These are phyloP conservation scores for Semotilus atromaculatus DNA, from an alignment of 2,797 vertebrate genomes.

Conservation along the genomic window DNA sequence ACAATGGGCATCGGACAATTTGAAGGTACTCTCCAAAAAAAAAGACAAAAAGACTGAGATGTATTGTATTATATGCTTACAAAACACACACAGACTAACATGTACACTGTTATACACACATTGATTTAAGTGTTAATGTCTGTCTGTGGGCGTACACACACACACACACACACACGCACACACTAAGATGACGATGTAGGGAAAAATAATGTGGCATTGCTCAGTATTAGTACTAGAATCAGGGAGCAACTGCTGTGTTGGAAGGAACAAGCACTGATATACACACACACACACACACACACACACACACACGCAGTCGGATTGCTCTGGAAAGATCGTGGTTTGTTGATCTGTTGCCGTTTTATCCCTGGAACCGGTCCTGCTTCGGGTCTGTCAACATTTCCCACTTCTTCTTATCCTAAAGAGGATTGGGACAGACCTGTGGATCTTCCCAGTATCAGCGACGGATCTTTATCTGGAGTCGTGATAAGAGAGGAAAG, in stretches of 20 bases:
- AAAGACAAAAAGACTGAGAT: slow-evolving; percentile 53
- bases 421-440: slow-evolving; percentile 17
- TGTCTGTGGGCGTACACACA: slow-evolving; percentile 41
- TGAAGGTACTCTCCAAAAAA: slow-evolving; percentile 76
- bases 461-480: slow-evolving; percentile 23
- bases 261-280: slow-evolving; percentile 77
- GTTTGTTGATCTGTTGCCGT: slow-evolving; percentile 98
- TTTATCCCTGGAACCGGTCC: slow-evolving; percentile 87
- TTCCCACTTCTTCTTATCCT: slow-evolving; percentile 80
- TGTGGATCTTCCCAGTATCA: slow-evolving; percentile 46
- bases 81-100: slow-evolving; percentile 60
- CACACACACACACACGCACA: slow-evolving; percentile 10
- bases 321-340: slow-evolving; percentile 95
- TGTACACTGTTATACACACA: slow-evolving; percentile 61
- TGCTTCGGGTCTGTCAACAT: slow-evolving; percentile 87
- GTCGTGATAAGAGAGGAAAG: slow-evolving; percentile 5
- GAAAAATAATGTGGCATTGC: slow-evolving; percentile 81
- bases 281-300: neutral
- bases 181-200: slow-evolving; percentile 65
- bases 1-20: slow-evolving; percentile 81
- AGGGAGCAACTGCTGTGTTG: slow-evolving; percentile 82
- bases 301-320: slow-evolving; percentile 77
- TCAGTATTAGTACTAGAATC: slow-evolving; percentile 73
- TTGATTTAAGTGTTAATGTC: slow-evolving; percentile 70
- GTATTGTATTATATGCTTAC: slow-evolving; percentile 68